A percentile compares a stretch with the other conserved stretches of the same genome.
These are phyloP conservation scores for Intellagama lesueurii DNA, from an alignment of 2,797 vertebrate genomes.

Conservation along the genomic window DNA sequence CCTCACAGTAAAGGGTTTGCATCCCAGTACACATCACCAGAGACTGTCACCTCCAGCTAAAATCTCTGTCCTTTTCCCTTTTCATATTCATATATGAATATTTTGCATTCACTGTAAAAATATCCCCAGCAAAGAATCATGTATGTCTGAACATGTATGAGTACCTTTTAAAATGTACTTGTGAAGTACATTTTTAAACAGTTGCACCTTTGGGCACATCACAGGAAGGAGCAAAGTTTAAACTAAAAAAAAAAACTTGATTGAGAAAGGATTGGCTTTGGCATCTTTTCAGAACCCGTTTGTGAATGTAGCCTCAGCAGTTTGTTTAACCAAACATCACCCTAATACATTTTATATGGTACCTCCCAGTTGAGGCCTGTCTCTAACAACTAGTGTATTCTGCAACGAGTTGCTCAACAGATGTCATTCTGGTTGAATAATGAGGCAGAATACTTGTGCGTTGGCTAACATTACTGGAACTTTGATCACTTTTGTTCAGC, in stretches of 20 bases:
- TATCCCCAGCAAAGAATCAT: conserved; percentile 27
- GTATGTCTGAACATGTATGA: conserved; percentile 29
- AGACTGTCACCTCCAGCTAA: background rate
- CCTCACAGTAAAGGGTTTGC: background rate
- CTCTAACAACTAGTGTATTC: conserved; percentile 90
- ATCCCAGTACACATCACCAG: background rate
- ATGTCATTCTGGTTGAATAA: conserved; percentile 90
- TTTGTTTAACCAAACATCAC: conserved; percentile 79
- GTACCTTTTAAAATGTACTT: conserved; percentile 37
- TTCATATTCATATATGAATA: background rate
- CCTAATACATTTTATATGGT: conserved; percentile 78
- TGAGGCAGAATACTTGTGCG: conserved; percentile 85
- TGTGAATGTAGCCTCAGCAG: conserved; percentile 74
- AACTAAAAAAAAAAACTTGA: conserved; percentile 55
- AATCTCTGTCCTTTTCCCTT: background rate
- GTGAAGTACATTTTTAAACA: conserved; percentile 20
- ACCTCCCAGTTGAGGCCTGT: conserved; percentile 71
- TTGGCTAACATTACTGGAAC: conserved; percentile 86
- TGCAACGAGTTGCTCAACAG: conserved; percentile 90
- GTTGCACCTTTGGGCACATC: conserved; percentile 24
- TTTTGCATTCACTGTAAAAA: conserved; percentile 40
- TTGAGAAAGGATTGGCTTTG: conserved; percentile 64
- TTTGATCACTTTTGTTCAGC: conserved; percentile 95
- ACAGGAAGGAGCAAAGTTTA: conserved; percentile 48
- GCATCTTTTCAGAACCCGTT: conserved; percentile 73